phyloP scores from a whole-genome alignment of 2,888 invertebrate genomes.

The Sialis fuliginosa region DNA sequence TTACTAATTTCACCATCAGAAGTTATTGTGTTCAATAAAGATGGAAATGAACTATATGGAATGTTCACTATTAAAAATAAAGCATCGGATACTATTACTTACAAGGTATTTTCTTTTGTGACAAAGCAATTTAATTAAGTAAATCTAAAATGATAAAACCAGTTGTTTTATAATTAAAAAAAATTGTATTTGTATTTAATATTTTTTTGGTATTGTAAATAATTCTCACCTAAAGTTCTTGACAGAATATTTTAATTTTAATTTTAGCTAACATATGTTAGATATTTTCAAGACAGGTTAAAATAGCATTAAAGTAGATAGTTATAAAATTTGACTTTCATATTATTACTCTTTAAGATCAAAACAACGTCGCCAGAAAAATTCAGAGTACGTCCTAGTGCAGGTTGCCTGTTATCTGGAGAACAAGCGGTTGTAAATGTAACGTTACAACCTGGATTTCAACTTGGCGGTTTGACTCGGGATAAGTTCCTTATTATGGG shows the following conservation, averaged over 20 bases:
- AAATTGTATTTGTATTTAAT: too few species aligned
- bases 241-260: too few species aligned
- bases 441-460: constrained; percentile 55
- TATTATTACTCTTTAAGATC: constrained; percentile 41
- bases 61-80: constrained; percentile 53
- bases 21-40: constrained; percentile 47
- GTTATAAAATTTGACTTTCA: neutral
- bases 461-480: constrained; percentile 44
- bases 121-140: too few species aligned
- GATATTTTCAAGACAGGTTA: too few species aligned
- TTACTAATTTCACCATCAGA: constrained; percentile 48
- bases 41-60: constrained; percentile 48
- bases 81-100: constrained; percentile 31
- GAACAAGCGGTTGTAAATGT: constrained; percentile 48
- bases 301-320: neutral
- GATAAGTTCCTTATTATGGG: constrained; percentile 86
- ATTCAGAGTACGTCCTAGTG: constrained; percentile 80
- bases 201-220: too few species aligned
- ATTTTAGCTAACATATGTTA: too few species aligned
- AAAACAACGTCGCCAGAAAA: constrained; percentile 93
- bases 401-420: constrained; percentile 53
- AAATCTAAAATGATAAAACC: too few species aligned
- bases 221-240: too few species aligned
- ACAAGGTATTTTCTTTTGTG: constrained; percentile 34
- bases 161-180: too few species aligned